Conservation (phyloP, 2,797 vertebrate genomes). For the Gallinago stenura region DNA sequence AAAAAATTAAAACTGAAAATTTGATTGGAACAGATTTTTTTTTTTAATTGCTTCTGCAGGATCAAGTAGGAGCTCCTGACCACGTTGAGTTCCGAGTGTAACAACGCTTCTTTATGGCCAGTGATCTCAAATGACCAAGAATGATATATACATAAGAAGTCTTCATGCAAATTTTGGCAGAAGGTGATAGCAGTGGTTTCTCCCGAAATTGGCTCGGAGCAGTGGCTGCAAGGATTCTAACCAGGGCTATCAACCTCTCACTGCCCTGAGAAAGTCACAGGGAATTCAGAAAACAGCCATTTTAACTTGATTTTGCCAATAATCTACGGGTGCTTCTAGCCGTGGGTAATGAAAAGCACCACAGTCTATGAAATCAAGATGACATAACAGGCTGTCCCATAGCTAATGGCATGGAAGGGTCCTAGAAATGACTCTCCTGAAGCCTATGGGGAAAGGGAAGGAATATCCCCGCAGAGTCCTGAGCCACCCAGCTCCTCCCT, state of each 20-base stretch:
- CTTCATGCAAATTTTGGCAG: background rate
- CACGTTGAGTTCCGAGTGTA: background rate
- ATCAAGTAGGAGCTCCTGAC: background rate
- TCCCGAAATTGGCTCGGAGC: background rate
- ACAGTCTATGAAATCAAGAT: fast-evolving
- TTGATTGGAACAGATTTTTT: background rate
- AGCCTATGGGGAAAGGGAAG: background rate
- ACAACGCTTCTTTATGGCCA: background rate
- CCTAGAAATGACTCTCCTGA: fast-evolving
- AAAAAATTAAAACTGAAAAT: background rate
- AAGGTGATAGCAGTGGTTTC: background rate
- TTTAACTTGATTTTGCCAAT: background rate
- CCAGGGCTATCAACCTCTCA: background rate
- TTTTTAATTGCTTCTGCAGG: background rate
- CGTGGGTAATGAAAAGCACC: fast-evolving
- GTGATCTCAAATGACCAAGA: background rate
- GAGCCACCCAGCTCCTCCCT: fast-evolving
- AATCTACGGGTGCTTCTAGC: background rate
- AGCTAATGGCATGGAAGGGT: background rate
- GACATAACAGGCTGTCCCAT: background rate
- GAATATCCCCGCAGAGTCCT: fast-evolving
- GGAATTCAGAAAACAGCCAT: background rate
- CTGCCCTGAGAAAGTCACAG: background rate
- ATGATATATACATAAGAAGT: background rate
- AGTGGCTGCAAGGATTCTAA: background rate